Base-by-base conservation (phyloP, 2,113 vertebrate genomes). In the Gadus chalcogrammus region DNA sequence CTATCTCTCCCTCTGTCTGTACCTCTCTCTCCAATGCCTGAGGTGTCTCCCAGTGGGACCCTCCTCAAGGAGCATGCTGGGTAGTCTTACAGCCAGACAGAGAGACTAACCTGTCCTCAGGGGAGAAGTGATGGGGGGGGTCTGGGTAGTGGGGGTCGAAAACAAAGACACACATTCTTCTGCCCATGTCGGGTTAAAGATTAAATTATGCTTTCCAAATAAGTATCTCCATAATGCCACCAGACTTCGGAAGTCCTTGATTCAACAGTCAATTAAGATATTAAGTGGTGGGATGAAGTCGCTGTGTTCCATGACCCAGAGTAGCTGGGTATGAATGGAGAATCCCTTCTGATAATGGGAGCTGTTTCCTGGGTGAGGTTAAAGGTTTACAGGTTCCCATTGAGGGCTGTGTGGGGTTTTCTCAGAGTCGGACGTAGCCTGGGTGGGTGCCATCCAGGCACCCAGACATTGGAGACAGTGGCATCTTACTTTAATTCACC, bases 71-170 rank as follows among this genome's bases (percentile, higher is more conserved):
- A 55, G 16, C 76, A 71, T 61, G 64, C 72, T 77, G 76, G 73
- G 76, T 68, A 64, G 74, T 72, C 72, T 79, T 64, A 59, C 70
- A 67, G 52, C 64, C n/a, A 22, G n/a, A 16, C 27, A 31, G 62
- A 24, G 64, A 16, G 35, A n/a, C 42, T 42, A 62, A 31, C 65
- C 71, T 77, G 72, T 77, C 83, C 79, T 78, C 73, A 77, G 71
- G 78, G 71, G 35, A 69, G 68, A 2, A 17, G 11, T 13, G 20
- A 61, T n/a, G 22, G 8, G 12, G 60, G 11, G 60, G 20, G n/a
- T n/a, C n/a, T 13, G n/a, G n/a, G n/a, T 22, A 6, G n/a, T 61
- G n/a, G 20, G 60, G 6, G 60, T 24, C 20, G 4, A 22, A 15
- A 15, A 16, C 63, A 28, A 24, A 52, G 35, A 22, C 65, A 24